Base-by-base conservation (phyloP, 1,140 invertebrate species). In the Aricia agestis region DNA sequence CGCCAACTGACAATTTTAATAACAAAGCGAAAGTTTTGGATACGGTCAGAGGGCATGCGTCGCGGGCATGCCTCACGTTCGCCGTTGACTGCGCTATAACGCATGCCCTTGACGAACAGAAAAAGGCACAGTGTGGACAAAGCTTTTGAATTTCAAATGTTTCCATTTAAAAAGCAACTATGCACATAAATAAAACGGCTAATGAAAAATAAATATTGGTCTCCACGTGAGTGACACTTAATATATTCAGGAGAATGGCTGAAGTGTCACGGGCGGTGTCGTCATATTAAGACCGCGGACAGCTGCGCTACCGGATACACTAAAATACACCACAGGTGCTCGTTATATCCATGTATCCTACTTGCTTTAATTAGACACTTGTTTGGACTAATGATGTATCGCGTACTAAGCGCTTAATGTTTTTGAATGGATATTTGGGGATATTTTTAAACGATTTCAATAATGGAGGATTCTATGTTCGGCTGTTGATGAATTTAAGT, bases 271-370 rank as follows among this genome's bases (percentile, higher is more conserved):
- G 19, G 59, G 18, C 1, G 10, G 45, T 52, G 59, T 63, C 19
- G 59, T 63, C 59, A 63, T 63, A 63, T 63, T 63, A 63, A 19
- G 59, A 18, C 18, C 18, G 59, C 19, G 59, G 59, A 19, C 59
- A 63, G 59, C 59, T 63, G 59, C 18, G 18, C 59, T 4, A 52
- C 45, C 59, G 59, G 59, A 63, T 63, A 63, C 17, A 19, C 59
- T 13, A 25, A 63, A 63, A 63, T 25, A 63, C 59, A 63, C 59
- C 59, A 63, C 59, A 63, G 59, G 59, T 63, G 59, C 59, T 63
- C 18, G 59, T 63, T 63, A 63, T 11, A 19, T 11, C 18, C 6
- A 25, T 63, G 59, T 63, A 19, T 63, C 59, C 18, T 25, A 63
- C 59, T 18, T 63, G 10, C 59, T 63, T 63, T 63, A 63, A 63